Conservation (phyloP, 2,797 vertebrate species). For the Babyrousa celebensis region DNA sequence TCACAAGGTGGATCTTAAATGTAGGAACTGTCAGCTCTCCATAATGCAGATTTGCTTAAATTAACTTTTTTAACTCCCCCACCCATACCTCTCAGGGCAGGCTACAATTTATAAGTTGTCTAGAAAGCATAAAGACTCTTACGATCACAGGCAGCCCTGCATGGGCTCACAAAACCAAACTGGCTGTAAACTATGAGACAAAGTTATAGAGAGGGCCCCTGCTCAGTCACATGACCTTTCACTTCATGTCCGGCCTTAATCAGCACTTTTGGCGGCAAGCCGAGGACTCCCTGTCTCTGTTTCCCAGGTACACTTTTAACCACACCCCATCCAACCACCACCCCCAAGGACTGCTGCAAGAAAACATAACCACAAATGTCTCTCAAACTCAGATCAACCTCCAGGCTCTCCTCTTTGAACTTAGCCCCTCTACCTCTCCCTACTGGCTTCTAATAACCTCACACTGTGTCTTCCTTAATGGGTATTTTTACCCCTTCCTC, state of each 20-base stretch:
- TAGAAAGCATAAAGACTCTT: not conserved
- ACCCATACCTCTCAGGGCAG: not conserved
- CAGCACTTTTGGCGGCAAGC: not conserved
- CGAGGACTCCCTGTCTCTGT: not conserved
- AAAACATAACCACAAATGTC: not conserved
- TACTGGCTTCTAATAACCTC: not conserved
- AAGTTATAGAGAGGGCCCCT: not conserved
- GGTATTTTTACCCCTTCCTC: not conserved
- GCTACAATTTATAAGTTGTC: slow-evolving; percentile 27
- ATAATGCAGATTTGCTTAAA: not conserved
- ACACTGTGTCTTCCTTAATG: not conserved
- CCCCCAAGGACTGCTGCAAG: not conserved
- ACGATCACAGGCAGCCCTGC: not conserved
- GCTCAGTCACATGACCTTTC: not conserved
- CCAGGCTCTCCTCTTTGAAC: not conserved
- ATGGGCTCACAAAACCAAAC: slow-evolving; percentile 43
- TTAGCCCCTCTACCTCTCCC: not conserved
- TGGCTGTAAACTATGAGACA: not conserved
- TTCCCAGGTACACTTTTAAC: not conserved
- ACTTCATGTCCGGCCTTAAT: not conserved
- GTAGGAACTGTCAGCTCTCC: not conserved
- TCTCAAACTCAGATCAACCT: slow-evolving; percentile 11
- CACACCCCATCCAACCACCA: not conserved
- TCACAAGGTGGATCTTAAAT: not conserved
- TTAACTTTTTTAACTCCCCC: not conserved